Evolutionary conservation across 1,140 invertebrate genomes (phyloP).

Genomic region (Batillaria attramentaria): DNA sequence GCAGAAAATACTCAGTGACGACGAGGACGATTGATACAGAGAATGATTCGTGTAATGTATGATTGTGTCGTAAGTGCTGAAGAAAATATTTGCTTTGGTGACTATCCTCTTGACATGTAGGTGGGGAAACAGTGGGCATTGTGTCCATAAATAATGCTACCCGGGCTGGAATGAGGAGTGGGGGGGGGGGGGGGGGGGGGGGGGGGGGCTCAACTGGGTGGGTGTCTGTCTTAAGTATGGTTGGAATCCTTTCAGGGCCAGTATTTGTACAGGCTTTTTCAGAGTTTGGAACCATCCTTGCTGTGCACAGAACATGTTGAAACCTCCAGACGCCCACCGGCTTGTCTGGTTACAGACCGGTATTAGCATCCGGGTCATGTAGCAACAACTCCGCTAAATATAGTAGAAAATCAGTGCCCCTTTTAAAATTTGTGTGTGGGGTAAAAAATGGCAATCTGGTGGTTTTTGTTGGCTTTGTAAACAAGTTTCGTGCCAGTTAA

Average conservation of each 20-base stretch:
- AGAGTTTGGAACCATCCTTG: not conserved
- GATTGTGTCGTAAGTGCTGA: not conserved
- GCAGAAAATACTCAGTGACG: slow-evolving; percentile 42
- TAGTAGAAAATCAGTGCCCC: too few species aligned
- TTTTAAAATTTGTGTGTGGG: too few species aligned
- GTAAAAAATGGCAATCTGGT: too few species aligned
- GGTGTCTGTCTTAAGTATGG: too few species aligned
- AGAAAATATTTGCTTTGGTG: not conserved
- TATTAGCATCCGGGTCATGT: too few species aligned
- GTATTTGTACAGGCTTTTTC: not conserved
- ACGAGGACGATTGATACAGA: slow-evolving; percentile 36
- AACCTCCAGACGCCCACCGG: not conserved
- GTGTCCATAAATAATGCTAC: not conserved
- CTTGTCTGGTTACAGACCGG: not conserved
- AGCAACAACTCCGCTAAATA: too few species aligned
- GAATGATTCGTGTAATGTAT: not conserved
- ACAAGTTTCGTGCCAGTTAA: too few species aligned
- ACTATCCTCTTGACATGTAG: not conserved
- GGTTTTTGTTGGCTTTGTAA: too few species aligned
- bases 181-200: too few species aligned
- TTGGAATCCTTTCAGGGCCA: too few species aligned
- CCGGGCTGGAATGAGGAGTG: not conserved
- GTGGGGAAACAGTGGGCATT: not conserved
- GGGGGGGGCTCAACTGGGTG: too few species aligned
- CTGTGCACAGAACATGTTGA: not conserved